phyloP scores from a whole-genome alignment of 2,113 vertebrate genomes.

The Octodon degus region DNA sequence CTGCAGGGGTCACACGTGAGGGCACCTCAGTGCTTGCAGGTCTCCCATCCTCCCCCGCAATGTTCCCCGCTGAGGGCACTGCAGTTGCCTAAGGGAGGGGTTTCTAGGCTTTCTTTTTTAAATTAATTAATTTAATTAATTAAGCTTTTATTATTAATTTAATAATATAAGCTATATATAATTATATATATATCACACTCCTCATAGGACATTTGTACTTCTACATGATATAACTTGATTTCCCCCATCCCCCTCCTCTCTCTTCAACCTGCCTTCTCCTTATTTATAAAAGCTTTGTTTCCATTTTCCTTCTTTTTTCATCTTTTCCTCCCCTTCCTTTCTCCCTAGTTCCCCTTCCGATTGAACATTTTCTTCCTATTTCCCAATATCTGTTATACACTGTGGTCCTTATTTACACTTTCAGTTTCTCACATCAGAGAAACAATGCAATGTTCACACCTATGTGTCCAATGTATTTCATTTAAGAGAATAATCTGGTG shows the following conservation, averaged over 20 bases:
- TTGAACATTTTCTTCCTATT: not conserved
- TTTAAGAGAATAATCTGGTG: too few species aligned
- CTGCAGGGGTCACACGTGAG: not conserved
- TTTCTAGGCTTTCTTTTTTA: not conserved
- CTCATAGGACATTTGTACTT: too few species aligned
- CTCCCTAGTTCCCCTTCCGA: not conserved
- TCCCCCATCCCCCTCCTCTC: too few species aligned
- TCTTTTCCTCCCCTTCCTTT: not conserved
- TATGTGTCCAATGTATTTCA: too few species aligned
- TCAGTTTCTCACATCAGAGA: too few species aligned
- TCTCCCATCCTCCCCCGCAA: accelerated
- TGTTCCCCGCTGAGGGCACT: not conserved
- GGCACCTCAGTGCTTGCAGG: not conserved
- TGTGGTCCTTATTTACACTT: too few species aligned
- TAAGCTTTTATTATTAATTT: too few species aligned
- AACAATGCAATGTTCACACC: too few species aligned
- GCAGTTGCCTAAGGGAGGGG: not conserved
- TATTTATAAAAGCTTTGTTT: not conserved
- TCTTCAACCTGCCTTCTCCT: not conserved
- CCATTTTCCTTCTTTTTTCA: not conserved
- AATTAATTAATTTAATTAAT: too few species aligned
- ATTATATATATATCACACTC: too few species aligned
- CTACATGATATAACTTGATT: too few species aligned
- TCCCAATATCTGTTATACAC: not conserved
- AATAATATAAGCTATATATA: too few species aligned